Evolutionary conservation across 2,888 invertebrate genomes (phyloP), one percentile per base, ranked within the genome.

Genomic region (Liposcelis brunnea): DNA sequence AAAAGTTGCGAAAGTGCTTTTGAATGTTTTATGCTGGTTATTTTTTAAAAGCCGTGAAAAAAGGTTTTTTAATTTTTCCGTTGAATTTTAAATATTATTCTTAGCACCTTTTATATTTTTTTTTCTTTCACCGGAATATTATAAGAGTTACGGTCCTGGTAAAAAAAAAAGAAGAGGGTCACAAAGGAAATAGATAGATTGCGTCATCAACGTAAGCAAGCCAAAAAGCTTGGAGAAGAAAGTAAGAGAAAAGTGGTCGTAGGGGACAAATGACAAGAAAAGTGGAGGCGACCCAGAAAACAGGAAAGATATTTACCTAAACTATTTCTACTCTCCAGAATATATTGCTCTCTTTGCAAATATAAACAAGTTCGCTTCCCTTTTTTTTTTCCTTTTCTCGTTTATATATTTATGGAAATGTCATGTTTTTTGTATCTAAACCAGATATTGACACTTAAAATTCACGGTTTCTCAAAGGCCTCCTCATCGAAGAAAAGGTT

Each of bases 131-230:
- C n/a, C 10, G n/a, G 5, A 26, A 26, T 4, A 8, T 26, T 26
- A 26, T 6, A n/a, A 26, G 8, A 6, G 26, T 26, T 40, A 12
- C 40, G 40, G 21, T 18, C 40, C 40, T 40, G 40, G 4, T 16
- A 6, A 15, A 10, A 10, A 10, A 10, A n/a, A 12, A n/a, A 40
- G 40, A 40, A 40, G 26, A 26, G 21, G 40, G 40, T 40, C 21
- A 19, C 40, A 40, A 40, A 19, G 40, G 40, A 18, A 40, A 40
- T 40, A 19, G 40, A 40, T 40, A 19, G 40, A 40, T 40, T 16
- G 40, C 21, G 40, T 40, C 40, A 40, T 40, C 40, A 40, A 40
- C 40, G 40, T 40, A 40, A 40, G 40, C 40, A 40, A 40, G 40
- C 40, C 40, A 40, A 40, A 40, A 40, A 40, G 40, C 40, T 40